Evolutionary conservation across 2,797 vertebrate species (phyloP).

Genomic region (Apodemus agrarius): DNA sequence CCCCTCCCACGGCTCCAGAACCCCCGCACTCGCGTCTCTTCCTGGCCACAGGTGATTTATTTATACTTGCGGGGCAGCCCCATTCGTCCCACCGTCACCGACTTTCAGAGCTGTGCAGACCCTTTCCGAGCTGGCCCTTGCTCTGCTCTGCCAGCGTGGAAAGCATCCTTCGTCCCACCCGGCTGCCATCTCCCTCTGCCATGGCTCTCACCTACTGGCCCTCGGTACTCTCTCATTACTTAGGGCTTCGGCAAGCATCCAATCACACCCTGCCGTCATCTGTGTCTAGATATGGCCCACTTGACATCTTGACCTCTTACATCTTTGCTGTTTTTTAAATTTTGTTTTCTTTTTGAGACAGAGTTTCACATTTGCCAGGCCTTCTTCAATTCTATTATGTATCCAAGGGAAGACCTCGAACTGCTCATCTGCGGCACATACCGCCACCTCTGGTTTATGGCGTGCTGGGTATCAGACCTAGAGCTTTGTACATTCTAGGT

Average conservation of each 20-base stretch:
- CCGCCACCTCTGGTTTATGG: not conserved
- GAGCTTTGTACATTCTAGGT: not conserved
- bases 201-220: not conserved
- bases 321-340: not conserved
- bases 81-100: not conserved
- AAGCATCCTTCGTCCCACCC: not conserved
- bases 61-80: not conserved
- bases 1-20: slow-evolving; percentile 2
- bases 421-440: not conserved
- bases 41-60: not conserved
- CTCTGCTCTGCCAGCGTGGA: not conserved
- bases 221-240: not conserved
- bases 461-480: not conserved
- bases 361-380: not conserved
- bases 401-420: not conserved
- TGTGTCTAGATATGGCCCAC: not conserved
- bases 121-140: not conserved
- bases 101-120: not conserved
- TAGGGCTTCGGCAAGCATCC: not conserved
- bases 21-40: not conserved
- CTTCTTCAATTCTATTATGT: not conserved
- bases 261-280: not conserved
- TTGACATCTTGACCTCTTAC: not conserved
- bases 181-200: not conserved
- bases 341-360: not conserved